A percentile compares a stretch with the other conserved stretches of the same genome.
These are phyloP conservation scores for Antedon mediterranea DNA, from an alignment of 53 echinoderm and acorn worm genomes.

Conservation along the genomic window DNA sequence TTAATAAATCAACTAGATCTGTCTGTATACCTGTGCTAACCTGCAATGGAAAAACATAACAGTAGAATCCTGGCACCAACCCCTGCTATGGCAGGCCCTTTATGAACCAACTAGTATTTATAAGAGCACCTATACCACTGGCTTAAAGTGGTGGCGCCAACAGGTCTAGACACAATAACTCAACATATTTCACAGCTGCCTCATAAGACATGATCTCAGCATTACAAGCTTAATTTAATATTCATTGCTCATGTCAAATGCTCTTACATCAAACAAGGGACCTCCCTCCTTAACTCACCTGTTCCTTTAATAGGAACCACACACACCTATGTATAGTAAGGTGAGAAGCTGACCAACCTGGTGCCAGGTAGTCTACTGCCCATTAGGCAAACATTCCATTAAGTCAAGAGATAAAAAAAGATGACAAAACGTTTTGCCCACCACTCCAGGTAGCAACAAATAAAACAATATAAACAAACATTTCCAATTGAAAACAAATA, in stretches of 20 bases:
- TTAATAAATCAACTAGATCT: not conserved
- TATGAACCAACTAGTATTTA: not conserved
- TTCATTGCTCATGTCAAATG: conserved; percentile 3
- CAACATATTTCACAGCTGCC: conserved; percentile 87
- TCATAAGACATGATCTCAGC: conserved; percentile 1
- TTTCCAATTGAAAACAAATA: not conserved
- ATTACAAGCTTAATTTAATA: conserved; percentile 7
- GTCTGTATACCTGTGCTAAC: not conserved
- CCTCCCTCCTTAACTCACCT: not conserved
- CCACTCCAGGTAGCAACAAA: not conserved
- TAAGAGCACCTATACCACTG: not conserved
- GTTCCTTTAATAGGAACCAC: not conserved
- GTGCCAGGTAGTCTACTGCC: not conserved
- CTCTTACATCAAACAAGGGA: not conserved
- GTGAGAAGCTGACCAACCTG: not conserved
- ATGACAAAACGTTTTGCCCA: no score
- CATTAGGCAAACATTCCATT: not conserved
- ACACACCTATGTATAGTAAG: not conserved
- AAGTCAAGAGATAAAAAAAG: not conserved
- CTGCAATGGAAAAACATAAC: not conserved
- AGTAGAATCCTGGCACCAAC: not conserved
- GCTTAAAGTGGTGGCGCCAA: conserved; percentile 37
- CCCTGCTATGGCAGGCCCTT: not conserved
- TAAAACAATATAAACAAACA: not conserved
- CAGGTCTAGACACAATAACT: conserved; percentile 83